Conservation (phyloP, 2,113 vertebrate genomes). For the Ammodramus savannarum region DNA sequence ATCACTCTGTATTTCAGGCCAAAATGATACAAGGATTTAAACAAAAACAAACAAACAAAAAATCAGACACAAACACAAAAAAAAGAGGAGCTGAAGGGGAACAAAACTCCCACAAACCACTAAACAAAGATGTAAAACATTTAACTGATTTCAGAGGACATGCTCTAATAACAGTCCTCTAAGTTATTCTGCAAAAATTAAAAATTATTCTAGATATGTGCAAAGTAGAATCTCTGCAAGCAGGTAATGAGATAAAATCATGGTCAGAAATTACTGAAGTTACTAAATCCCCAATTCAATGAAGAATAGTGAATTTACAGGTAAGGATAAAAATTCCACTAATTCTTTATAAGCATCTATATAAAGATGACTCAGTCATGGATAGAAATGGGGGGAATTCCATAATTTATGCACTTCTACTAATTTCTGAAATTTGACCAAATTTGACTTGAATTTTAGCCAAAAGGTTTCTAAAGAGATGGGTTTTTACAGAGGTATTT, state of each 20-base stretch:
- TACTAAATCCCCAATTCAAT: neutral
- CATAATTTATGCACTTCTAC: neutral
- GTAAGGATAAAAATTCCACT: neutral
- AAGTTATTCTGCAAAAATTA: neutral
- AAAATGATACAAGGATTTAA: neutral
- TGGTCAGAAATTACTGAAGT: neutral
- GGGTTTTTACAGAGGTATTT: neutral
- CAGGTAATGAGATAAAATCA: neutral
- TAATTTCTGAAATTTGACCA: neutral
- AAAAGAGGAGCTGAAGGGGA: neutral
- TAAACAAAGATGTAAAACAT: neutral
- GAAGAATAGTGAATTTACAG: neutral
- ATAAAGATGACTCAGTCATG: neutral
- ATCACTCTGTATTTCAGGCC: neutral
- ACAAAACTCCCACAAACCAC: neutral
- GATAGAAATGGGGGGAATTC: neutral
- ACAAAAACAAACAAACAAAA: neutral
- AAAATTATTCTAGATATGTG: neutral
- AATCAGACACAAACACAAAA: neutral
- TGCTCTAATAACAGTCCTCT: neutral
- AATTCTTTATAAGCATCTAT: neutral
- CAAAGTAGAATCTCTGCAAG: constrained; percentile 12
- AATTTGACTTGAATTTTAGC: neutral
- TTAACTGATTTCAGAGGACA: neutral
- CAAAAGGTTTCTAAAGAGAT: neutral